These are phyloP conservation scores for Agriotes lineatus DNA, from an alignment of 2,888 invertebrate genomes.

Conservation along the genomic window DNA sequence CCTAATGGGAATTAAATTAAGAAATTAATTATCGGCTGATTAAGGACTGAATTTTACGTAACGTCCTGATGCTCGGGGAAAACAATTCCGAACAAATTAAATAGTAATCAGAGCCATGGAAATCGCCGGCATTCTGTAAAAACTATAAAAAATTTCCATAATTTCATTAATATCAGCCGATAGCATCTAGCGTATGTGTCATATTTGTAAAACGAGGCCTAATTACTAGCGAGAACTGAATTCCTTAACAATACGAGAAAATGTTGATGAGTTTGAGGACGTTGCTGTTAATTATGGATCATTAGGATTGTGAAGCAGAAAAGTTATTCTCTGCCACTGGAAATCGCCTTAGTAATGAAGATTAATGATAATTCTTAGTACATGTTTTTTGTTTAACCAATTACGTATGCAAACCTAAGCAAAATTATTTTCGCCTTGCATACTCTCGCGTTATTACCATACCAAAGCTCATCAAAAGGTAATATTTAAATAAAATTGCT, in stretches of 20 bases:
- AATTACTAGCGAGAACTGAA: slow-evolving; percentile 31
- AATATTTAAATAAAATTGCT: too few species aligned
- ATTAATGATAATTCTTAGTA: slow-evolving; percentile 22
- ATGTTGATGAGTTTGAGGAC: slow-evolving; percentile 52
- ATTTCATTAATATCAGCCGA: slow-evolving; percentile 31
- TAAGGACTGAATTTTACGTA: slow-evolving; percentile 14
- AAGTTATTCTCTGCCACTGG: slow-evolving; percentile 24
- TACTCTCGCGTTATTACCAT: too few species aligned
- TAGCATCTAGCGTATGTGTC: slow-evolving; percentile 12
- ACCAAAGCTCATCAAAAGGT: too few species aligned
- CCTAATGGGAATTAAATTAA: slow-evolving; percentile 28
- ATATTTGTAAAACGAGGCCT: slow-evolving; percentile 27
- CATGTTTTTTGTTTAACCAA: background rate
- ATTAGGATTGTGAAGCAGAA: slow-evolving; percentile 48
- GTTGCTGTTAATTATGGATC: slow-evolving; percentile 54
- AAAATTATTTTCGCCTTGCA: background rate
- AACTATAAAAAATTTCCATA: slow-evolving; percentile 22
- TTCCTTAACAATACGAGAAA: slow-evolving; percentile 45
- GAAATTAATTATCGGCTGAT: slow-evolving; percentile 18
- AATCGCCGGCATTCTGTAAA: slow-evolving; percentile 8
- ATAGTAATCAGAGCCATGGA: slow-evolving; percentile 25
- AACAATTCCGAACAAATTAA: slow-evolving; percentile 24
- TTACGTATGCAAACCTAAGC: slow-evolving; percentile 13
- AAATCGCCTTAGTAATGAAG: slow-evolving; percentile 25
- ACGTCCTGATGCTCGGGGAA: slow-evolving; percentile 23